Conservation (phyloP, 2,113 vertebrate genomes). For the Morone saxatilis region DNA sequence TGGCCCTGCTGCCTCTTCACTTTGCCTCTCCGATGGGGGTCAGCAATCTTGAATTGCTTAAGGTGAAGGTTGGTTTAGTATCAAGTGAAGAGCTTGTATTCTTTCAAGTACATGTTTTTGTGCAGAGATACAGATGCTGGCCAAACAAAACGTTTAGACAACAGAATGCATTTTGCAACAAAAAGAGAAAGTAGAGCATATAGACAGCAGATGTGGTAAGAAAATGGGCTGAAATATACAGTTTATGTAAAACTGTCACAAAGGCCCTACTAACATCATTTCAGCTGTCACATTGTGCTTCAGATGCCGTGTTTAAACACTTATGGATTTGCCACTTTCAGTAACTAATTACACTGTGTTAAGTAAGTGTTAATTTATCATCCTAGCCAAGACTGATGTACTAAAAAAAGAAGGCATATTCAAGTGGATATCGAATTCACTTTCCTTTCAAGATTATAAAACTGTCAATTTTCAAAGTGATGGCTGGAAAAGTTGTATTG, state of each 20-base stretch:
- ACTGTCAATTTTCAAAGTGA: slow-evolving; percentile 9
- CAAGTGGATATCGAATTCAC: background rate
- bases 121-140: background rate
- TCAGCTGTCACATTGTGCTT: background rate
- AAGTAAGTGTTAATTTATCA: background rate
- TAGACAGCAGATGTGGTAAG: background rate
- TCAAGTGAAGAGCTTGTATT: slow-evolving; percentile 12
- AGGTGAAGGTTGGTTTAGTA: slow-evolving; percentile 15
- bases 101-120: background rate
- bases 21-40: slow-evolving; percentile 33
- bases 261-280: background rate
- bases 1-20: slow-evolving; percentile 34
- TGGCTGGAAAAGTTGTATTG: background rate
- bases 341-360: background rate
- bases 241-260: background rate
- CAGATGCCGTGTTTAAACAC: background rate
- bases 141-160: background rate
- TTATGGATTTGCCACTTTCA: background rate
- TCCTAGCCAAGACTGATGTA: background rate
- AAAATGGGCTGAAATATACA: background rate
- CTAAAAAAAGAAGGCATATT: background rate
- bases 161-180: background rate
- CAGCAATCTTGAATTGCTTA: slow-evolving; percentile 32
- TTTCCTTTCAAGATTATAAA: background rate
- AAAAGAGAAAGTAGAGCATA: background rate